Conservation (phyloP, 1,140 invertebrate species). For the Linepithema humile region DNA sequence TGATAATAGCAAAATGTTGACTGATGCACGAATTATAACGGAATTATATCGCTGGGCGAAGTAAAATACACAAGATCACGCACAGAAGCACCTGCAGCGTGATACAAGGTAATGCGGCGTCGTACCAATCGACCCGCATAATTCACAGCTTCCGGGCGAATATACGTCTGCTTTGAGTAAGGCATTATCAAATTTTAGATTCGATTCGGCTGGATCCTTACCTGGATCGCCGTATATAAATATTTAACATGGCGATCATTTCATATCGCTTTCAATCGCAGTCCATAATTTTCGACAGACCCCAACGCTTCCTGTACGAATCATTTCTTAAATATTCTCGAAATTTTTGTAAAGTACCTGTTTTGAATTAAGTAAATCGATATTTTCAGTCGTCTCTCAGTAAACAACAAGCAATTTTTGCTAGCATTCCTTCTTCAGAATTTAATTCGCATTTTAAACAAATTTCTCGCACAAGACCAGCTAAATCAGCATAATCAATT, state of each 20-base stretch:
- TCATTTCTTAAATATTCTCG: not conserved
- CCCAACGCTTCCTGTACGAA: not conserved
- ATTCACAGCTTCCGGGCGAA: conserved; percentile 82
- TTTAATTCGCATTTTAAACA: conserved; percentile 52
- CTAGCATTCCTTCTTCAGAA: not conserved
- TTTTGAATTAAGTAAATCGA: too few species aligned
- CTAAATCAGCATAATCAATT: not conserved
- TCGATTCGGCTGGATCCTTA: conserved; percentile 77
- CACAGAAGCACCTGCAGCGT: conserved; percentile 74
- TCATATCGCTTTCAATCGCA: conserved; percentile 70
- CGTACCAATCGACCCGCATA: conserved; percentile 68
- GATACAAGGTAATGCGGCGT: conserved; percentile 72
- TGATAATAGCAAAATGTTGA: not conserved
- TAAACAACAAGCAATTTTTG: not conserved
- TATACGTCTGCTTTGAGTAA: conserved; percentile 76
- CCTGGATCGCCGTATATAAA: conserved; percentile 74
- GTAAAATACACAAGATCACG: conserved; percentile 71
- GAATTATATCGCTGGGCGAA: conserved; percentile 59
- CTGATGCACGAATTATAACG: not conserved
- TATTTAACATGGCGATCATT: conserved; percentile 76
- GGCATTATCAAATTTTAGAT: conserved; percentile 84
- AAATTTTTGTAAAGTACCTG: not conserved
- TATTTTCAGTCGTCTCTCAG: conserved; percentile 65
- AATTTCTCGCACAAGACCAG: conserved; percentile 20
- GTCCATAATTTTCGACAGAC: conserved; percentile 16